Base-by-base conservation (phyloP, 2,888 invertebrate genomes). In the Hermaeophaga mercurialis region DNA sequence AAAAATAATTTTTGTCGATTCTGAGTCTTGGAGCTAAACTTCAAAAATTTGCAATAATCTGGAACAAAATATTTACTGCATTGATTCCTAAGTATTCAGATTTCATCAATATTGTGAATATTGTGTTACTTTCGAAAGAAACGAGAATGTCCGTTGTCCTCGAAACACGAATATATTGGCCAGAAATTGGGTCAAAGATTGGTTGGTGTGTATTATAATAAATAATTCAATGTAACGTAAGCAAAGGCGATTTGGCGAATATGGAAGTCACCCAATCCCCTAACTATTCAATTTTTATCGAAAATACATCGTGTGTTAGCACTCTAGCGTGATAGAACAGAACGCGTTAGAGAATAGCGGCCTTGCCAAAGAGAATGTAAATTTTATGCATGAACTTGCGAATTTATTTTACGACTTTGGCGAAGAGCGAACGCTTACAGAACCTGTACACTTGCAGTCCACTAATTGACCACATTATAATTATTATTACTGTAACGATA, bases 371-470 rank as follows among this genome's bases (percentile, higher is more conserved):
- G 61, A 54, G 36, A 56, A 53, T 56, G 59, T 55, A 54, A 57
- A 63, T 61, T 62, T 54, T 50, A 54, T 33, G 45, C 33, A 50
- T 43, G 38, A 43, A 39, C 33, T 57, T 60, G 52, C 54, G 36
- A 57, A 55, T 5, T 60, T 55, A 50, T 56, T 54, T 54, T 52
- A 38, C 18, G 54, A 54, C 58, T 66, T 66, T 68, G 67, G 66
- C 66, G 61, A n/a, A 62, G 68, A 64, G 72, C 69, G 62, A 64
- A 67, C 24, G 72, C 75, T 73, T 72, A 69, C 71, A 70, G 65
- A 70, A 72, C 71, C 74, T 76, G 74, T 74, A 76, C 74, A 76
- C 75, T 62, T 75, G 75, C 76, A 77, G 77, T 77, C 76, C 78
- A 77, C 75, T 76, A 76, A 74, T 73, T 76, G 78, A 78, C 78